A percentile compares a stretch with the other conserved stretches of the same genome.
Conservation (phyloP, 2,113 vertebrate genomes). For the Megalops atlanticus region DNA sequence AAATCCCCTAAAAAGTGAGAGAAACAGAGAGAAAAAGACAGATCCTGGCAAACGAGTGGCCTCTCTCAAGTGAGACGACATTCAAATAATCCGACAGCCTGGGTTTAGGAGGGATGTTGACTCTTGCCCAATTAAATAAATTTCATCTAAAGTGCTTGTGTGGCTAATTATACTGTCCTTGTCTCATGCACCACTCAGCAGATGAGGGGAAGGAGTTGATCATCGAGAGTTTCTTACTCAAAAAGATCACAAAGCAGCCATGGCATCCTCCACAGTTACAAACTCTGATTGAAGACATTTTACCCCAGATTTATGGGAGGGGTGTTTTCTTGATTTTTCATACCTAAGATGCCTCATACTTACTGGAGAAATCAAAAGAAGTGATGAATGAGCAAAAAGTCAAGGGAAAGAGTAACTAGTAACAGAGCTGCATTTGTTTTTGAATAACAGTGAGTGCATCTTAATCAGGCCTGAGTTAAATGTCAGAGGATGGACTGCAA, state of each 20-base stretch:
- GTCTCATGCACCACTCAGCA: constrained; percentile 50
- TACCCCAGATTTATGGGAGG: background rate
- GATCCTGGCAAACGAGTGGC: constrained; percentile 53
- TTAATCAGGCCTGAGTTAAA: background rate
- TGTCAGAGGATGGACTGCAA: background rate
- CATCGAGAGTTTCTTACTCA: background rate
- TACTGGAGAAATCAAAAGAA: background rate
- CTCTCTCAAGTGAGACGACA: constrained; percentile 56
- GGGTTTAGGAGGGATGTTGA: constrained; percentile 45
- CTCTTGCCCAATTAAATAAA: constrained; percentile 59
- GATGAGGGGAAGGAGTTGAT: constrained; percentile 33
- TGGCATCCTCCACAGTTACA: background rate
- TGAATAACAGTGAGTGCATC: background rate
- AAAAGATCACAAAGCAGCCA: background rate
- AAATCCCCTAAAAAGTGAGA: constrained; percentile 22
- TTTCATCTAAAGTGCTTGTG: background rate
- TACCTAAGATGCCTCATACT: background rate
- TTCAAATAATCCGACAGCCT: constrained; percentile 58
- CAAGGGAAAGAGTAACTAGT: background rate
- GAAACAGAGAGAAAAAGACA: constrained; percentile 28
- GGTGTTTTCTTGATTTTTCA: no score
- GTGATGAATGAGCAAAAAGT: background rate
- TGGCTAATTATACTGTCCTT: constrained; percentile 31
- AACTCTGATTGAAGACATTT: background rate
- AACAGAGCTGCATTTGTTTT: background rate